Conservation (phyloP, 2,888 invertebrate species). For the Agrotis segetum region DNA sequence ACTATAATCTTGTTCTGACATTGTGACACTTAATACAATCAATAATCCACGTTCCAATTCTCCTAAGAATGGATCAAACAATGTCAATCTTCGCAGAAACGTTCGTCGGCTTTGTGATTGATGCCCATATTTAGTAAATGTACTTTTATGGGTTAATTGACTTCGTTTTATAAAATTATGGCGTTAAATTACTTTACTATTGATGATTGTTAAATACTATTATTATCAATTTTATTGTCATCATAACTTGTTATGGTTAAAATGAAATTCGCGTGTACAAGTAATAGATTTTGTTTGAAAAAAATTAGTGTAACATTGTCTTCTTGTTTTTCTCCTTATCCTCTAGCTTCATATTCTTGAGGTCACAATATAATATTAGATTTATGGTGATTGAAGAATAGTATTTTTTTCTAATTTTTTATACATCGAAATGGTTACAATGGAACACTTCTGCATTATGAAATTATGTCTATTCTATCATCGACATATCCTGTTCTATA, state of each 20-base stretch:
- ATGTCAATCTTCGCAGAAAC: slow-evolving; percentile 3
- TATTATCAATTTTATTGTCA: not conserved
- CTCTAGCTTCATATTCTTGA: no score
- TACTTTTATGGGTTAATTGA: slow-evolving; percentile 7
- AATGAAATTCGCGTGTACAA: not conserved
- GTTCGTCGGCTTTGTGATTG: slow-evolving; percentile 3
- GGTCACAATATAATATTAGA: no score
- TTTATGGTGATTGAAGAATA: no score
- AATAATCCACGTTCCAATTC: slow-evolving; percentile 5
- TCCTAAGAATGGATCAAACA: not conserved
- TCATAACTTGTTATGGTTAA: not conserved
- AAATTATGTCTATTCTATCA: no score
- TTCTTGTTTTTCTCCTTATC: not conserved
- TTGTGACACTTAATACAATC: not conserved
- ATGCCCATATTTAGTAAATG: slow-evolving; percentile 24
- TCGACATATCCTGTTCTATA: no score
- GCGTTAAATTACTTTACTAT: not conserved
- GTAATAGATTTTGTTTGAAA: not conserved
- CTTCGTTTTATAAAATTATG: slow-evolving; percentile 8
- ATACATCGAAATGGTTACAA: no score
- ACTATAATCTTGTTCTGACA: not conserved
- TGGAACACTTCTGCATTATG: no score
- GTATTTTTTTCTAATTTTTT: no score
- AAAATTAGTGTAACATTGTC: not conserved
- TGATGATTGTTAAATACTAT: slow-evolving; percentile 2